Conservation (phyloP, 2,888 invertebrate genomes). For the Tetranychus truncatus region DNA sequence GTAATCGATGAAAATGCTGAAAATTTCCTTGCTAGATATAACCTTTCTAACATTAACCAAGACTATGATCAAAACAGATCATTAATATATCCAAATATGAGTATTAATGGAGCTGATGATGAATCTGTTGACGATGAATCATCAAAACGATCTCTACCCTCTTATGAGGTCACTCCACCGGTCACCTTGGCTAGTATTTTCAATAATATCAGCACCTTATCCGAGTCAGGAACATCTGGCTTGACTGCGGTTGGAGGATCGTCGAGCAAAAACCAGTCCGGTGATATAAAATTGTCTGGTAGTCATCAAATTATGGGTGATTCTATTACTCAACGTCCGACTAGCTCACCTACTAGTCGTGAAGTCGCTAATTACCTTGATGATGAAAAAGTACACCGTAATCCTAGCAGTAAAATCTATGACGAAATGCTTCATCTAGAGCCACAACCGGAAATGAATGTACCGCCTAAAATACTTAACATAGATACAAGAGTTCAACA, state of each 20-base stretch:
- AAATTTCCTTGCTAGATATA: not conserved
- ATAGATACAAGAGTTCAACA: not conserved
- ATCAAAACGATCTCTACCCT: not conserved
- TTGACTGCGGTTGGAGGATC: not conserved
- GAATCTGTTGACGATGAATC: not conserved
- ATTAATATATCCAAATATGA: not conserved
- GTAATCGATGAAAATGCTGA: constrained; percentile 3
- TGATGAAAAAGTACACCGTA: not conserved
- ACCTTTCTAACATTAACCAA: not conserved
- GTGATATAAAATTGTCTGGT: not conserved
- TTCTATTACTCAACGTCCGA: not conserved
- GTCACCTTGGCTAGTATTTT: not conserved
- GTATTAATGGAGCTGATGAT: constrained; percentile 1
- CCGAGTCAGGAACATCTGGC: not conserved
- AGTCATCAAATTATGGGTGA: not conserved
- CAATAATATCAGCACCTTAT: not conserved
- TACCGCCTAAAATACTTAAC: not conserved
- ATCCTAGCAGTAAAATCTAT: not conserved
- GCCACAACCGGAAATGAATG: not conserved
- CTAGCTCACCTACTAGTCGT: constrained; percentile 10
- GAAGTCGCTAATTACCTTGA: constrained; percentile 4
- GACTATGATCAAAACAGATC: not conserved
- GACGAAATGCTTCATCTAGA: not conserved
- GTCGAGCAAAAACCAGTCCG: not conserved
- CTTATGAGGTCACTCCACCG: not conserved